These are phyloP conservation scores for Cyanistes caeruleus DNA, from an alignment of 2,113 vertebrate species.

Conservation along the genomic window DNA sequence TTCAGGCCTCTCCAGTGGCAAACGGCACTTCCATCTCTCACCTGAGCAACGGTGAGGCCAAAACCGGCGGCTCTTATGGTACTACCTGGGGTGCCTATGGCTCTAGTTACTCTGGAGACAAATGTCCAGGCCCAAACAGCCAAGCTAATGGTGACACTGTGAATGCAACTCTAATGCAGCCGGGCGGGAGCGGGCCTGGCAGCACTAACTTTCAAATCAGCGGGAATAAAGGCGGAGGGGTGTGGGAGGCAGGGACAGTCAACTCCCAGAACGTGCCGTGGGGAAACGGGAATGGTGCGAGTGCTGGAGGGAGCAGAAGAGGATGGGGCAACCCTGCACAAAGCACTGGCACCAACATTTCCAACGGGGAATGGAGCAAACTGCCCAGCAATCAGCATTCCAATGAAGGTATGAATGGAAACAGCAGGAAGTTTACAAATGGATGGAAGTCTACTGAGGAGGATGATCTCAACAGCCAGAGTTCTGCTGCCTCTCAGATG, in stretches of 20 bases:
- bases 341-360: constrained; percentile 79
- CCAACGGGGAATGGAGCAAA: constrained; percentile 88
- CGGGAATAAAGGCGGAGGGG: constrained; percentile 80
- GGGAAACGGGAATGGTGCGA: constrained; percentile 75
- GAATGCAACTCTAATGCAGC: constrained; percentile 94
- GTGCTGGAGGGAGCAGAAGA: constrained; percentile 80
- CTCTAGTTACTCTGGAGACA: constrained; percentile 90
- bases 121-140: constrained; percentile 84
- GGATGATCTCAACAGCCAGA: constrained; percentile 79
- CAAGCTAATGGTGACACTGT: constrained; percentile 94
- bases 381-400: constrained; percentile 86
- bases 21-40: constrained; percentile 90
- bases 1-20: constrained; percentile 85
- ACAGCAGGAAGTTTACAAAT: constrained; percentile 86
- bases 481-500: constrained; percentile 63
- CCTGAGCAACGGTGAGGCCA: constrained; percentile 85
- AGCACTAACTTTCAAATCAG: constrained; percentile 87
- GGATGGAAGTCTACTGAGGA: constrained; percentile 94
- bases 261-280: constrained; percentile 81
- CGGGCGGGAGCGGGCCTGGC: constrained; percentile 81
- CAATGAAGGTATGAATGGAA: constrained; percentile 76
- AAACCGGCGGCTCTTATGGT: constrained; percentile 84
- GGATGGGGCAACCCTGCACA: constrained; percentile 85
- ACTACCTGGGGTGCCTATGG: constrained; percentile 87
- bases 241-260: constrained; percentile 86